These are phyloP conservation scores for Lampris megalopsis DNA, from an alignment of 2,113 vertebrate species.

Conservation along the genomic window DNA sequence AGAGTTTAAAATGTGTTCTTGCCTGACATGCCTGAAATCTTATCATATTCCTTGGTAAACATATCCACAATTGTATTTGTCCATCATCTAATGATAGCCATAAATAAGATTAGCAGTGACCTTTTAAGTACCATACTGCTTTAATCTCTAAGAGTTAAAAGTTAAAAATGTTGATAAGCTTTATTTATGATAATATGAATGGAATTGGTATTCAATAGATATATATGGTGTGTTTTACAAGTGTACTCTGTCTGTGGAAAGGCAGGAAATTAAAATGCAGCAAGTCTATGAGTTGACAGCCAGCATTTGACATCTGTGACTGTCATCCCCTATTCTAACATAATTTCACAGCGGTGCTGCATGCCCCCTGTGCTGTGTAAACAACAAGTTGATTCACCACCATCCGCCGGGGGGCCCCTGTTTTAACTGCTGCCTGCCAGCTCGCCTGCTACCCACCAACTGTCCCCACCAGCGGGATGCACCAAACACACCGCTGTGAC, in stretches of 20 bases:
- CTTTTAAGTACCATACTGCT: not conserved
- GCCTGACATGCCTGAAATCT: not conserved
- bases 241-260: slow-evolving; percentile 14
- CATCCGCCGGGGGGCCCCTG: slow-evolving; percentile 41
- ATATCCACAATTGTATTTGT: not conserved
- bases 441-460: slow-evolving; percentile 28
- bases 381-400: slow-evolving; percentile 57
- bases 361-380: slow-evolving; percentile 35
- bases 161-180: not conserved
- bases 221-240: too few relatives aligned
- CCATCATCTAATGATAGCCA: not conserved
- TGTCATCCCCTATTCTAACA: slow-evolving; percentile 32
- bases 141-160: not conserved
- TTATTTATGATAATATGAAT: too few relatives aligned
- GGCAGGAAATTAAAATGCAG: slow-evolving; percentile 25
- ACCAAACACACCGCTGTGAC: slow-evolving; percentile 24
- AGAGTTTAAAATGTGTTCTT: not conserved
- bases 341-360: slow-evolving; percentile 29
- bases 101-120: too few relatives aligned
- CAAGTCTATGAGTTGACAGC: slow-evolving; percentile 46
- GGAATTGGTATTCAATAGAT: not conserved
- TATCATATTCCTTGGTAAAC: not conserved
- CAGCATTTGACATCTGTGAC: slow-evolving; percentile 62
- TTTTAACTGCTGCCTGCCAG: slow-evolving; percentile 41
- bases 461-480: not conserved